Evolutionary conservation across 2,888 invertebrate genomes (phyloP), one percentile per base, ranked within the genome.

Genomic region (Gisinianus flammeolus): DNA sequence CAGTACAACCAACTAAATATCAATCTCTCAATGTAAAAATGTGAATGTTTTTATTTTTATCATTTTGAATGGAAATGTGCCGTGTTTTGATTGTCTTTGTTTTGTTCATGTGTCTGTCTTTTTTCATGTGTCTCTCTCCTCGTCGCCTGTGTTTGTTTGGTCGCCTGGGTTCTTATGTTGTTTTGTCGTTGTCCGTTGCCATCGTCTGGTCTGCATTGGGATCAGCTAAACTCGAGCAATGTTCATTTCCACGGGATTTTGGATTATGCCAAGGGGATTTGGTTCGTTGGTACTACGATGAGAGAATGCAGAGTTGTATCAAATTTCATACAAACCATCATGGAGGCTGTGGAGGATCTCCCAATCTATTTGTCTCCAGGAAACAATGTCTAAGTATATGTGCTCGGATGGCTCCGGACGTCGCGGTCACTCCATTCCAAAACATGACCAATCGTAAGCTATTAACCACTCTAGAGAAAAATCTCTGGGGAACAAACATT

Each of bases 271-370:
- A 74, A 74, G 87, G 87, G 82, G 87, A 88, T 83, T 87, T 88
- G 16, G 85, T 87, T 24, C 86, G 87, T 77, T 90, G 88, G 88
- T 87, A 88, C 87, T 90, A 88, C 85, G 88, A 90, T 85, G 82
- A 85, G 26, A 85, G 84, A 62, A 86, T 86, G 79, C 85, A 87
- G 78, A 86, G 86, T 81, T 90, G 90, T 86, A 86, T 86, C 81
- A 56, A 70, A 56, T 74, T 76, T 30, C 86, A 86, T 87, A 85
- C 24, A 28, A 44, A 44, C 19, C 44, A 44, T 44, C 90, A 88
- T 84, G 89, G 89, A 78, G 88, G 88, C 86, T 88, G 89, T 85
- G 87, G 87, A 83, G 88, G 88, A 83, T 89, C 88, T 84, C 86
- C 84, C 78, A 89, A 89, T 86, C 87, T 86, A 85, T 88, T 88